Evolutionary conservation across 2,888 invertebrate genomes (phyloP).

Genomic region (Seira ritae): DNA sequence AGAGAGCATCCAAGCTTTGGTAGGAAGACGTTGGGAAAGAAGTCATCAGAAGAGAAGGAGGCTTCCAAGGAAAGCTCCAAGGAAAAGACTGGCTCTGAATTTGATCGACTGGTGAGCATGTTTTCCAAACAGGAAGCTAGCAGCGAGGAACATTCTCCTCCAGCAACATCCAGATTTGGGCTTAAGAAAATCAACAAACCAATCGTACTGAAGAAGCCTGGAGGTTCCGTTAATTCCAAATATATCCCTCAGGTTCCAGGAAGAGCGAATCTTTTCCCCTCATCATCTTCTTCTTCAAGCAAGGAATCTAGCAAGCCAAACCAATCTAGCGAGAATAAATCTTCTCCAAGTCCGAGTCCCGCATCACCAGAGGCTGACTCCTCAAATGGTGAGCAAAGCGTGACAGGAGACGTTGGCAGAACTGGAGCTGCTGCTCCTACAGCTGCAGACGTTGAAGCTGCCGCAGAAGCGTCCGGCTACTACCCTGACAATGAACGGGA

Average conservation of each 20-base stretch:
- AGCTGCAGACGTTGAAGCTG: slow-evolving; percentile 24
- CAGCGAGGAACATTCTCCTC: slow-evolving; percentile 35
- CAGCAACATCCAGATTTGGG: slow-evolving; percentile 34
- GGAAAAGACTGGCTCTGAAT: slow-evolving; percentile 35
- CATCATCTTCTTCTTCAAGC: not conserved
- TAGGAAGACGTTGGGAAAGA: not conserved
- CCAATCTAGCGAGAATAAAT: slow-evolving; percentile 21
- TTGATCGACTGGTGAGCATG: slow-evolving; percentile 53
- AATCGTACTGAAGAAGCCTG: slow-evolving; percentile 47
- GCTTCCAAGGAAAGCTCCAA: slow-evolving; percentile 19
- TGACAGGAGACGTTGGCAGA: slow-evolving; percentile 38
- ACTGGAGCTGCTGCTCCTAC: slow-evolving; percentile 31
- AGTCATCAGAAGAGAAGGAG: slow-evolving; percentile 36
- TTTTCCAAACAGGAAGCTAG: slow-evolving; percentile 47
- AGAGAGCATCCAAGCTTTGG: slow-evolving; percentile 30
- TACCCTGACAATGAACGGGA: slow-evolving; percentile 60
- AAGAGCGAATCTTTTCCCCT: slow-evolving; percentile 35
- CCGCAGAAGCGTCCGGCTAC: slow-evolving; percentile 64
- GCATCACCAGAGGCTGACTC: slow-evolving; percentile 32
- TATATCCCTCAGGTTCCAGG: slow-evolving; percentile 46
- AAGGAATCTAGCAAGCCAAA: not conserved
- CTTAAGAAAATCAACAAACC: slow-evolving; percentile 39
- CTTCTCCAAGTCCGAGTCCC: slow-evolving; percentile 23
- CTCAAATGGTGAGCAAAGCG: too few relatives aligned
- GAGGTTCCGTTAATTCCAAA: slow-evolving; percentile 10